These are phyloP conservation scores for Bombus vancouverensis DNA, from an alignment of 1,140 invertebrate genomes.

Conservation along the genomic window DNA sequence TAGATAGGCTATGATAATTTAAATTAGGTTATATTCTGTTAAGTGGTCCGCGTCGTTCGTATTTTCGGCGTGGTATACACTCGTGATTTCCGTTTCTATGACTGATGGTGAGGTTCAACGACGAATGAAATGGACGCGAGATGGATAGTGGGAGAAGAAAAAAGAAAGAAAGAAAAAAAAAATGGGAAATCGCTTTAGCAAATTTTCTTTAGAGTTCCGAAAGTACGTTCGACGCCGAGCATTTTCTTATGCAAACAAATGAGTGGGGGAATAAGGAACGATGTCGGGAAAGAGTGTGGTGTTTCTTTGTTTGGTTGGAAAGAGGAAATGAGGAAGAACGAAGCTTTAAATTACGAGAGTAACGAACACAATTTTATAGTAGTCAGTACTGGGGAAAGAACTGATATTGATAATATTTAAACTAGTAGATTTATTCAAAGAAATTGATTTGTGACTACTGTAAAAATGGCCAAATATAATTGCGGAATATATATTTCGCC, in stretches of 20 bases:
- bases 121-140: not conserved
- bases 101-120: not conserved
- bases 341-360: slow-evolving; percentile 82
- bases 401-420: slow-evolving; percentile 79
- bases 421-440: slow-evolving; percentile 74
- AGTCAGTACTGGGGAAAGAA: slow-evolving; percentile 73
- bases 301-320: slow-evolving; percentile 56
- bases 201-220: slow-evolving; percentile 62
- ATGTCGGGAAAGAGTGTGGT: slow-evolving; percentile 65
- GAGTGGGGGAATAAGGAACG: slow-evolving; percentile 69
- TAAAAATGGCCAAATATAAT: slow-evolving; percentile 83
- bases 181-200: not conserved
- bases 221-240: slow-evolving; percentile 68
- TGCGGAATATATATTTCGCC: slow-evolving; percentile 78
- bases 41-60: slow-evolving; percentile 73
- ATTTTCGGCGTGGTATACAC: slow-evolving; percentile 51
- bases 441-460: slow-evolving; percentile 81
- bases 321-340: slow-evolving; percentile 77
- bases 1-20: slow-evolving; percentile 82
- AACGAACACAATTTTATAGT: slow-evolving; percentile 76
- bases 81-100: slow-evolving; percentile 25
- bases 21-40: slow-evolving; percentile 78
- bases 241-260: slow-evolving; percentile 54
- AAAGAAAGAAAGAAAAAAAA: not conserved
- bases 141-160: not conserved